Percentiles rank a stretch among this genome's conserved stretches.
Conservation (phyloP, 2,113 vertebrate genomes). For the Scortum barcoo region DNA sequence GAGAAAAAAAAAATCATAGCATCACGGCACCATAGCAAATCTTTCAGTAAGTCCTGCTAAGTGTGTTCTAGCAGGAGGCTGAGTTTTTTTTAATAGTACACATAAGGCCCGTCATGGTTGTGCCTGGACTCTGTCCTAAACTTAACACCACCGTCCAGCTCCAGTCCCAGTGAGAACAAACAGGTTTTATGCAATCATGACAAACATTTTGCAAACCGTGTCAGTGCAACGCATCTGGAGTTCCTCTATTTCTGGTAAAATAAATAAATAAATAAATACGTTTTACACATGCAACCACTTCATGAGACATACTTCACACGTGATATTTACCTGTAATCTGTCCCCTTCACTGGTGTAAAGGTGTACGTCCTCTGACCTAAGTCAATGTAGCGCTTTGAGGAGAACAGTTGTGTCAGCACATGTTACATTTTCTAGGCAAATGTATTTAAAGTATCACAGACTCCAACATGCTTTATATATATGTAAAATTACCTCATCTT, state of each 20-base stretch:
- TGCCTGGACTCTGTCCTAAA: conserved; percentile 36
- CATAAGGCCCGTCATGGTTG: background rate
- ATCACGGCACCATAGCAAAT: conserved; percentile 1
- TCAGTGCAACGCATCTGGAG: conserved; percentile 9
- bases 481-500: conserved; percentile 91
- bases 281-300: background rate
- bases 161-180: conserved; percentile 4
- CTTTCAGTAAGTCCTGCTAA: conserved; percentile 26
- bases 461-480: background rate
- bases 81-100: background rate
- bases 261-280: no score
- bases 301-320: background rate
- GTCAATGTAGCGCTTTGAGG: conserved; percentile 93
- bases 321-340: conserved; percentile 93
- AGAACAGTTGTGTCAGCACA: conserved; percentile 23
- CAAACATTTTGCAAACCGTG: conserved; percentile 9
- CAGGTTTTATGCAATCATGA: conserved; percentile 5
- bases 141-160: background rate
- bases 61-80: conserved; percentile 9
- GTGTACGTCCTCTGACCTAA: conserved; percentile 90
- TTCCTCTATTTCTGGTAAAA: conserved; percentile 5
- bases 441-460: background rate
- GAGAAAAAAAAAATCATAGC: background rate
- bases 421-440: background rate
- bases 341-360: conserved; percentile 90